These are phyloP conservation scores for Stomatorhinus ivindoensis DNA, from an alignment of 2,113 vertebrate genomes.

Conservation along the genomic window DNA sequence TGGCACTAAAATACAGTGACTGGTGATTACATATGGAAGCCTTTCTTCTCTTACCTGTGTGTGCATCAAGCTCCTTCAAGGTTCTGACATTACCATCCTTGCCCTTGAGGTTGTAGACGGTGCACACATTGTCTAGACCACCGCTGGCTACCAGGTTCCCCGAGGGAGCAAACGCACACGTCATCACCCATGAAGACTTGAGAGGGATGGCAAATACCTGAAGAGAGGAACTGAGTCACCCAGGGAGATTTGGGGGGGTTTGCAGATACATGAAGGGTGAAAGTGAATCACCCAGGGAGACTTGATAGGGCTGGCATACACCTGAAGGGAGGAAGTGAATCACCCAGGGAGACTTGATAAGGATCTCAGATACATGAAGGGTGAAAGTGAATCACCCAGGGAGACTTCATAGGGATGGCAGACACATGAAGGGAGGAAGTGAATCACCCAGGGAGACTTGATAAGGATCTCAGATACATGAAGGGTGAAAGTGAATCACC, in stretches of 20 bases:
- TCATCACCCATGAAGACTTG: slow-evolving; percentile 72
- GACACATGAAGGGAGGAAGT: slow-evolving; percentile 38
- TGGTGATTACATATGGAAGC: not conserved
- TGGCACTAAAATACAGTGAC: not conserved
- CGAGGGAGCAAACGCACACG: slow-evolving; percentile 62
- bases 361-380: slow-evolving; percentile 53
- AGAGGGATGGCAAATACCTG: slow-evolving; percentile 63
- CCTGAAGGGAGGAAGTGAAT: slow-evolving; percentile 30
- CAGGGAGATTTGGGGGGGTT: slow-evolving; percentile 65
- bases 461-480: slow-evolving; percentile 60
- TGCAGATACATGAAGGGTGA: slow-evolving; percentile 49
- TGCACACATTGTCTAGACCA: slow-evolving; percentile 66
- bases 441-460: slow-evolving; percentile 28
- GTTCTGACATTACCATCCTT: slow-evolving; percentile 51
- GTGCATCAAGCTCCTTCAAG: slow-evolving; percentile 61
- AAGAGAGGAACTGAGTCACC: slow-evolving; percentile 37
- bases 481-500: slow-evolving; percentile 36
- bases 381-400: slow-evolving; percentile 49
- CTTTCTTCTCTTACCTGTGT: slow-evolving; percentile 48
- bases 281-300: slow-evolving; percentile 59
- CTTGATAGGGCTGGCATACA: slow-evolving; percentile 56
- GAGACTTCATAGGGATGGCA: slow-evolving; percentile 62
- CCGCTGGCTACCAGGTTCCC: slow-evolving; percentile 65
- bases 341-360: slow-evolving; percentile 42
- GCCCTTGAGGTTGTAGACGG: slow-evolving; percentile 59